Percentiles rank a stretch among this genome's conserved stretches.
Conservation (phyloP, 2,888 invertebrate species). For the Chymomyza fuscimana region DNA sequence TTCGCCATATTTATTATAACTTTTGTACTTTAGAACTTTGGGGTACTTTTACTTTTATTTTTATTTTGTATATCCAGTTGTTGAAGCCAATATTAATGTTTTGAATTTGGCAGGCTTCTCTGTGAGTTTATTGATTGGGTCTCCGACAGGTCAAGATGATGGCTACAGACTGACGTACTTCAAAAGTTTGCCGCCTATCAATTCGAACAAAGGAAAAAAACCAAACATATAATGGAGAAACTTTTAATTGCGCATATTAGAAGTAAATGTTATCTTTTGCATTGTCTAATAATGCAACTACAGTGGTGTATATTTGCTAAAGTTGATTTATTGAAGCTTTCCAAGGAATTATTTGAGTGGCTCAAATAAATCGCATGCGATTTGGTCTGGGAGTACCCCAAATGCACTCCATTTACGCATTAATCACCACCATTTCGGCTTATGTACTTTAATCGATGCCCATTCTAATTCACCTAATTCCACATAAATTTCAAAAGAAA, state of each 20-base stretch:
- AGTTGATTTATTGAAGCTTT: no score
- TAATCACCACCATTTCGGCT: no score
- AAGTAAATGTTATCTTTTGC: slow-evolving; percentile 29
- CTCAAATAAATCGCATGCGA: no score
- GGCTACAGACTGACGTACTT: background rate
- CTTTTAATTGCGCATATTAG: slow-evolving; percentile 49
- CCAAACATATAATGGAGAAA: slow-evolving; percentile 54
- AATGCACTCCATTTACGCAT: no score
- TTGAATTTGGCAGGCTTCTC: background rate
- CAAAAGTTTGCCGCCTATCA: slow-evolving; percentile 21
- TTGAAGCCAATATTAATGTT: slow-evolving; percentile 46
- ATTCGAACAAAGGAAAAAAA: slow-evolving; percentile 22
- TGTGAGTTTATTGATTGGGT: background rate
- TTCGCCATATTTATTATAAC: no score
- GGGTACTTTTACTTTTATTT: background rate
- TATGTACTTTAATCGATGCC: no score
- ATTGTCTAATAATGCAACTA: slow-evolving; percentile 3
- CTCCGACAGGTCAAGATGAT: background rate
- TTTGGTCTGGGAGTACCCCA: no score
- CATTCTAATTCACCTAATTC: no score
- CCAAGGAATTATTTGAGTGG: no score
- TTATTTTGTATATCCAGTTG: background rate
- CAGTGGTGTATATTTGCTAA: background rate
- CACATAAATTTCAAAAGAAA: no score
- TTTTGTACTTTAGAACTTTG: background rate